Conservation (phyloP, 2,888 invertebrate genomes). For the Biston betularia region DNA sequence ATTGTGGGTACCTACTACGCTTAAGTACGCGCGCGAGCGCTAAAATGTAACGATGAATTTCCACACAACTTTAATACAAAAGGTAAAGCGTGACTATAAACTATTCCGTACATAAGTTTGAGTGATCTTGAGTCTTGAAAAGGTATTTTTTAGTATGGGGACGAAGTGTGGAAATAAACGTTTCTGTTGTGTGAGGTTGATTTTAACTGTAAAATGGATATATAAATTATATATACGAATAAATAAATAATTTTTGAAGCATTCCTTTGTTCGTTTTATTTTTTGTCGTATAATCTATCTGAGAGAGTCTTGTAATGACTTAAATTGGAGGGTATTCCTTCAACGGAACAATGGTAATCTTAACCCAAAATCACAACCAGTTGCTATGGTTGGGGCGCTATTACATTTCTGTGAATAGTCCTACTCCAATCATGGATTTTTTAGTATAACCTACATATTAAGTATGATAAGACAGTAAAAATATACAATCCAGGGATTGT, state of each 20-base stretch:
- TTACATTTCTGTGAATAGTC: too few relatives aligned
- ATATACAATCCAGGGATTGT: too few relatives aligned
- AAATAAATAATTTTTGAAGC: conserved; percentile 86
- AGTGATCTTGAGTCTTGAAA: conserved; percentile 6
- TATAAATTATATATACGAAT: conserved; percentile 85
- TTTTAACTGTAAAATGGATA: conserved; percentile 84
- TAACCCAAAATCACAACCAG: too few relatives aligned
- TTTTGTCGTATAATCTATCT: conserved; percentile 4
- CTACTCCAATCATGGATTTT: too few relatives aligned
- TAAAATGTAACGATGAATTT: background rate
- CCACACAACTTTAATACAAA: background rate
- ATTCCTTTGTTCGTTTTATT: conserved; percentile 72
- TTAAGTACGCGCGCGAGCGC: too few relatives aligned
- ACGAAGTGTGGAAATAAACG: conserved; percentile 8
- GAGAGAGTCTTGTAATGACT: too few relatives aligned
- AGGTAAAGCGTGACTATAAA: background rate
- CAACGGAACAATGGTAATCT: too few relatives aligned
- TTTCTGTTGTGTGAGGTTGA: conserved; percentile 82
- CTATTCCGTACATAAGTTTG: conserved; percentile 1
- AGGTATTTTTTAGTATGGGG: background rate
- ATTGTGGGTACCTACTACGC: too few relatives aligned
- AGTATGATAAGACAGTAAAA: too few relatives aligned
- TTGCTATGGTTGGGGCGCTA: too few relatives aligned
- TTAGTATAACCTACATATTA: too few relatives aligned
- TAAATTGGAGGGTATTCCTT: too few relatives aligned